phyloP scores from a whole-genome alignment of 2,797 vertebrate genomes.

The Chelonia mydas region DNA sequence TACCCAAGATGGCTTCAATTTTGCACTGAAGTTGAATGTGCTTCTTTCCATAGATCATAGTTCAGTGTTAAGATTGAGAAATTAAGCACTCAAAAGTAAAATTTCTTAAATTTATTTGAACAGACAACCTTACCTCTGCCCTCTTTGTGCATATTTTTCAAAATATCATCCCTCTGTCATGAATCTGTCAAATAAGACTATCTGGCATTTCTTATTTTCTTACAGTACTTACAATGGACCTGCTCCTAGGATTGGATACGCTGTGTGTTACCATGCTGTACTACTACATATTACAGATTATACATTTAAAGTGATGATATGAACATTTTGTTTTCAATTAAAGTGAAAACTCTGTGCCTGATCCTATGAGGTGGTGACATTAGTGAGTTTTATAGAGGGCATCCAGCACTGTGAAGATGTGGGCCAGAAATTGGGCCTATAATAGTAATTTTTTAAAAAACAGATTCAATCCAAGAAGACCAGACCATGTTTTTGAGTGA shows the following conservation, averaged over 20 bases:
- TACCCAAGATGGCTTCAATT: not conserved
- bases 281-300: slow-evolving; percentile 46
- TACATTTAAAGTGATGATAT: slow-evolving; percentile 16
- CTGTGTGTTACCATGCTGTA: slow-evolving; percentile 17
- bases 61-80: not conserved
- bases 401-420: not conserved
- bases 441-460: slow-evolving; percentile 18
- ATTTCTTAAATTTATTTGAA: not conserved
- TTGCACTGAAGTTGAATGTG: not conserved
- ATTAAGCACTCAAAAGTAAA: not conserved
- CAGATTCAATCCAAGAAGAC: slow-evolving; percentile 34
- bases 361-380: slow-evolving; percentile 26
- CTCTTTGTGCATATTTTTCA: not conserved
- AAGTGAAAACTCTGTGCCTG: slow-evolving; percentile 44
- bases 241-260: not conserved
- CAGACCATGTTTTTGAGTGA: slow-evolving; percentile 30
- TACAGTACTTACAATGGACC: not conserved
- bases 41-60: not conserved
- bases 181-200: not conserved
- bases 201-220: not conserved
- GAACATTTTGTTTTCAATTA: slow-evolving; percentile 35
- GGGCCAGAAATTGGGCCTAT: slow-evolving; percentile 18
- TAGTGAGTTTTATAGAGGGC: slow-evolving; percentile 38
- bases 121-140: not conserved
- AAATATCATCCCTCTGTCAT: not conserved